Evolutionary conservation across 2,888 invertebrate species (phyloP), one percentile per base, ranked within the genome.

Genomic region (Pelosia muscerda): DNA sequence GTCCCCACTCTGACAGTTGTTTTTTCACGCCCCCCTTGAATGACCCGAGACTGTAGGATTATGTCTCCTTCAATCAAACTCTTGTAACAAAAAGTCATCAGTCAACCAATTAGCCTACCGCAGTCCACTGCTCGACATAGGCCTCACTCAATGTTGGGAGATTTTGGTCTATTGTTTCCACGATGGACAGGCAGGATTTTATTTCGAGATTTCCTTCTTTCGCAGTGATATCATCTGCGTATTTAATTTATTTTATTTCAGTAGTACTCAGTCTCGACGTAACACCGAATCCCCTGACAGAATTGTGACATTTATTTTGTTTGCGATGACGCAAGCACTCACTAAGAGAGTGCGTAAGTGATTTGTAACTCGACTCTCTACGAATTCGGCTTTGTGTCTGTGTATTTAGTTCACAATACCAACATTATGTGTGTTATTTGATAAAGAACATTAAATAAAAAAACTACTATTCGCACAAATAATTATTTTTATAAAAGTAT

Each of bases 301-400:
- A 65, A 66, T 73, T 65, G 69, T 56, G 72, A 71, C 69, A 74
- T 76, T 76, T 69, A 64, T 58, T 69, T 68, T 67, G 69, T 72
- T 72, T 65, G 58, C 59, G 54, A 22, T 75, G 80, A 79, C 80
- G 76, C 69, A 71, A 76, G 11, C 63, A 59, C 28, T 63, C 67
- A 71, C 60, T 65, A 60, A 56, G 61, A 61, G 63, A 73, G 58
- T 65, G n/a, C 73, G 56, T 71, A 77, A 75, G 80, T 73, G 65
- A 64, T 74, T 77, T 72, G 77, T 81, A 80, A 80, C 66, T 65
- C 28, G 72, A 81, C 42, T 53, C 76, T 66, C 65, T 38, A 53
- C 57, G 38, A 65, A n/a, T 62, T 23, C 22, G 3, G 11, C 34
- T 53, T 26, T 38, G 49, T 56, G 56, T 28, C 60, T 55, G 38